Evolutionary conservation across 2,888 invertebrate species (phyloP).

Genomic region (Agelastica alni): DNA sequence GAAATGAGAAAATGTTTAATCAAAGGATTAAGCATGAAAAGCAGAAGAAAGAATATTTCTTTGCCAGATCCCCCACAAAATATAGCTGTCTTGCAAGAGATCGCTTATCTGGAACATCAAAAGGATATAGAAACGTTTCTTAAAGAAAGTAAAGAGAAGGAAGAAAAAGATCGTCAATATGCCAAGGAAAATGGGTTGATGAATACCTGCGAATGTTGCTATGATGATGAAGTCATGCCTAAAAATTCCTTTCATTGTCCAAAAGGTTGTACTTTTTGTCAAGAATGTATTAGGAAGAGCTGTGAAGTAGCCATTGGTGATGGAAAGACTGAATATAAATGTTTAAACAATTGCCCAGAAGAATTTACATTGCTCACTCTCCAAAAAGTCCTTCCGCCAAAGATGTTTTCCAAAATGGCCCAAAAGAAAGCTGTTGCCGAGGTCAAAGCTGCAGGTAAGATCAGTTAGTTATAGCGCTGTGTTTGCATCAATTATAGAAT

Average conservation of each 20-base stretch:
- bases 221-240: conserved; percentile 59
- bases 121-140: conserved; percentile 44
- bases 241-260: conserved; percentile 54
- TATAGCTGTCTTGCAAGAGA: conserved; percentile 51
- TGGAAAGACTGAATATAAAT: conserved; percentile 55
- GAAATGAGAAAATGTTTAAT: background rate
- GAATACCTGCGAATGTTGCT: conserved; percentile 61
- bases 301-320: conserved; percentile 55
- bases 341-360: conserved; percentile 53
- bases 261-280: conserved; percentile 58
- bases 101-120: conserved; percentile 49
- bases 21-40: conserved; percentile 15
- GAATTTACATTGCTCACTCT: conserved; percentile 50
- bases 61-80: conserved; percentile 37
- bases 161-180: conserved; percentile 33
- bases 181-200: conserved; percentile 54
- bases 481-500: too few relatives aligned
- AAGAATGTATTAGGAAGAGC: conserved; percentile 53
- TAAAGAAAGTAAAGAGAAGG: conserved; percentile 34
- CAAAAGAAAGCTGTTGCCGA: conserved; percentile 60
- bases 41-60: conserved; percentile 14
- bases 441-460: conserved; percentile 52
- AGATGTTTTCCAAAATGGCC: conserved; percentile 58
- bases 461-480: too few relatives aligned
- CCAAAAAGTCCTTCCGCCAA: conserved; percentile 52